Percentiles rank a stretch among this genome's conserved stretches.
Conservation (phyloP, 1,140 invertebrate species). For the Phthorimaea operculella region DNA sequence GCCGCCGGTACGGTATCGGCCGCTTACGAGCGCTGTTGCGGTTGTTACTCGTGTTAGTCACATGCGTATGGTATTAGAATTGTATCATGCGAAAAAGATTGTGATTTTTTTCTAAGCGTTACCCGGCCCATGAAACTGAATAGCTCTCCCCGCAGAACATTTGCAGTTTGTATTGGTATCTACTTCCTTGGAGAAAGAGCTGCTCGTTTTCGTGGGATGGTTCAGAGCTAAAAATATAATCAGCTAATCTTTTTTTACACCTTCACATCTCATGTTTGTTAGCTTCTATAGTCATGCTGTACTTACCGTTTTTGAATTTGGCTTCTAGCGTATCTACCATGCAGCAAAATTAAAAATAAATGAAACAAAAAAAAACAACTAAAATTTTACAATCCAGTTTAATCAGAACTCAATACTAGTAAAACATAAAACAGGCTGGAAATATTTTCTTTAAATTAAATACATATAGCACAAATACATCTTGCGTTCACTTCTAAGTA, state of each 20-base stretch:
- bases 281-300: no score
- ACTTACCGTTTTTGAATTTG: no score
- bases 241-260: no score
- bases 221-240: no score
- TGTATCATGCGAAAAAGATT: no score
- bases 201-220: no score
- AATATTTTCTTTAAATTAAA: constrained; percentile 17
- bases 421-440: not conserved
- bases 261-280: no score
- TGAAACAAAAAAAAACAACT: constrained; percentile 59
- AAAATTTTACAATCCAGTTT: constrained; percentile 55
- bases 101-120: no score
- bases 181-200: no score
- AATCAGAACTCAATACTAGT: constrained; percentile 25
- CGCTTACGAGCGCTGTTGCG: constrained; percentile 85
- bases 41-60: constrained; percentile 28
- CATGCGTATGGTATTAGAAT: not conserved
- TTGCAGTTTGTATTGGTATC: no score
- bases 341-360: constrained; percentile 55
- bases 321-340: constrained; percentile 37
- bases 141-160: not conserved
- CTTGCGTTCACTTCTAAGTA: constrained; percentile 25
- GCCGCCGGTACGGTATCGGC: constrained; percentile 89
- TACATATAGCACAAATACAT: constrained; percentile 38
- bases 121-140: no score